These are phyloP conservation scores for Zygogramma bicolorata DNA, from an alignment of 2,888 invertebrate genomes.

Conservation along the genomic window DNA sequence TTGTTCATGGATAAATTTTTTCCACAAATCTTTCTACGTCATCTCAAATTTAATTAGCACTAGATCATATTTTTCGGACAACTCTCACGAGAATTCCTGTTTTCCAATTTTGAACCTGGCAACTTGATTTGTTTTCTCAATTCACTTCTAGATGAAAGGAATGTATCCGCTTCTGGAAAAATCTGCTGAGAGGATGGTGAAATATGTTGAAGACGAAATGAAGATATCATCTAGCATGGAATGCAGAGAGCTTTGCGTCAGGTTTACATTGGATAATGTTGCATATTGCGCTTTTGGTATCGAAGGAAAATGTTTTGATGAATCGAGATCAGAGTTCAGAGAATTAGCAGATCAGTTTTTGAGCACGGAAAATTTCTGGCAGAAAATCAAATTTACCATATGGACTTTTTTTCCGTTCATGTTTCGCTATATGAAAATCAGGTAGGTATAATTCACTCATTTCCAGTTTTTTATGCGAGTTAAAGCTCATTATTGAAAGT, in stretches of 20 bases:
- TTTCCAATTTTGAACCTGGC: too few species aligned
- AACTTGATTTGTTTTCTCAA: neutral
- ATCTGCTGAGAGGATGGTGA: constrained; percentile 64
- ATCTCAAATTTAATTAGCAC: too few species aligned
- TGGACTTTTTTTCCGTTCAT: neutral
- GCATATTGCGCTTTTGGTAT: constrained; percentile 67
- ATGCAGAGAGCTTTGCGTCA: constrained; percentile 60
- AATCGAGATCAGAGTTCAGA: constrained; percentile 51
- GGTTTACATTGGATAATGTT: constrained; percentile 64
- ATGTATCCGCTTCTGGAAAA: constrained; percentile 67
- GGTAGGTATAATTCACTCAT: neutral
- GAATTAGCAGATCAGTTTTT: constrained; percentile 25
- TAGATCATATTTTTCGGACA: too few species aligned
- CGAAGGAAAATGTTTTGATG: constrained; percentile 63
- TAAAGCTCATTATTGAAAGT: too few species aligned
- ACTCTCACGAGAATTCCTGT: too few species aligned
- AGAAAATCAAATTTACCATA: neutral
- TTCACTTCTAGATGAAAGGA: constrained; percentile 62
- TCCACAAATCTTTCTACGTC: too few species aligned
- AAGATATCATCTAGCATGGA: constrained; percentile 52
- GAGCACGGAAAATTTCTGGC: neutral
- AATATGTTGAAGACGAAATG: constrained; percentile 61
- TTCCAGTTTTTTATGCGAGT: neutral
- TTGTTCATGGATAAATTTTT: too few species aligned
- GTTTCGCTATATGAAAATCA: neutral